Evolutionary conservation across 2,797 vertebrate species (phyloP).

Genomic region (Pangasius macronema): DNA sequence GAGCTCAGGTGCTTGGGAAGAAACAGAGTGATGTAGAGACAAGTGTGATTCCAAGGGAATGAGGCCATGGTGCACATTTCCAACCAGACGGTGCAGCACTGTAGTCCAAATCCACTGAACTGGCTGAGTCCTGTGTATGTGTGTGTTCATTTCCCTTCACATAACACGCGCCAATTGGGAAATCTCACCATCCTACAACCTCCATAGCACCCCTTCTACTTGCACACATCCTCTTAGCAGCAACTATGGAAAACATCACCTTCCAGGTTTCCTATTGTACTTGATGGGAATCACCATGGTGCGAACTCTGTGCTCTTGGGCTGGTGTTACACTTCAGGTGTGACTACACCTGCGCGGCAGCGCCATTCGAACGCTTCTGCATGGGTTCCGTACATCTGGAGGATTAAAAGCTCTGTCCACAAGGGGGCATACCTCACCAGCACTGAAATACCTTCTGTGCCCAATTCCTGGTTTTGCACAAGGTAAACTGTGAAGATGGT

Average conservation of each 20-base stretch:
- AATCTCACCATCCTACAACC: neutral
- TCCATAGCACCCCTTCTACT: neutral
- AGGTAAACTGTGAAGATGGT: neutral
- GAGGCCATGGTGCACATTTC: conserved; percentile 12
- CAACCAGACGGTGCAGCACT: neutral
- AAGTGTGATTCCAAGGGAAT: neutral
- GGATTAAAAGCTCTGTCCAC: neutral
- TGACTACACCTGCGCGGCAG: neutral
- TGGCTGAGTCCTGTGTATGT: too few relatives aligned
- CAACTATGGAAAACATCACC: neutral
- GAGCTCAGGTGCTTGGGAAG: conserved; percentile 26
- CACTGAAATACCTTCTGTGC: neutral
- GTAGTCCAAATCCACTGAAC: neutral
- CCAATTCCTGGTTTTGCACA: neutral
- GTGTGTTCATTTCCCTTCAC: neutral
- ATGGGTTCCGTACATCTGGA: neutral
- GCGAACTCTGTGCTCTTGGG: neutral
- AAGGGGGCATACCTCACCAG: neutral
- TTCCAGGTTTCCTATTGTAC: neutral
- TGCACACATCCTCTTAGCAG: neutral
- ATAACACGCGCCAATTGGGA: neutral
- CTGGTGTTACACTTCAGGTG: neutral
- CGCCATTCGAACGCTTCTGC: neutral
- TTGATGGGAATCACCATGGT: neutral
- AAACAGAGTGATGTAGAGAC: neutral